phyloP scores from a whole-genome alignment of 2,888 invertebrate genomes.

The Eulithis prunata region DNA sequence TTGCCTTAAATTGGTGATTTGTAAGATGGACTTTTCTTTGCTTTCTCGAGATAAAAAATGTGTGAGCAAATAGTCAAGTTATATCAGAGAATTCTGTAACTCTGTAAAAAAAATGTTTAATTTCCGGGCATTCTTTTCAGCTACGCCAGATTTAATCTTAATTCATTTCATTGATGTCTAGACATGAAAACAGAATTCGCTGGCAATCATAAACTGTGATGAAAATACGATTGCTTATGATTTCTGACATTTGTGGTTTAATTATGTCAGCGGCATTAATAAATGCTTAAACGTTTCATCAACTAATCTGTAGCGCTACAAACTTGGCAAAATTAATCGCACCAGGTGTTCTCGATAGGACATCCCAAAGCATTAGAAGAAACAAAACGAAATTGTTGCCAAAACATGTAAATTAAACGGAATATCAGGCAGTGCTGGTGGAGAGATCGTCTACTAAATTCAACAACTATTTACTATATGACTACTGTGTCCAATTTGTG shows the following conservation, averaged over 20 bases:
- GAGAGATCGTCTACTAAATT: conserved; percentile 8
- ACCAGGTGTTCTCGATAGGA: conserved; percentile 30
- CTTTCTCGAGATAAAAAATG: background rate
- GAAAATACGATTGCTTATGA: background rate
- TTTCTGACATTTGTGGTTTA: conserved; percentile 17
- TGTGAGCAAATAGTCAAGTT: background rate
- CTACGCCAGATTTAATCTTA: conserved; percentile 10
- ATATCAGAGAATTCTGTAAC: background rate
- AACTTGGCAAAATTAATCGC: conserved; percentile 47
- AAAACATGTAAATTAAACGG: conserved; percentile 26
- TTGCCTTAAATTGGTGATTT: conserved; percentile 22
- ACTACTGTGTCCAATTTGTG: background rate
- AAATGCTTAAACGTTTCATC: conserved; percentile 32
- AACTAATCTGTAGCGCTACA: conserved; percentile 23
- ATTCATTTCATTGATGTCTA: conserved; percentile 27
- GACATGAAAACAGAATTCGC: conserved; percentile 33
- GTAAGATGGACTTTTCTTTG: background rate
- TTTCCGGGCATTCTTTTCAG: conserved; percentile 2
- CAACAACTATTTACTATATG: conserved; percentile 1
- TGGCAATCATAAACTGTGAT: conserved; percentile 40
- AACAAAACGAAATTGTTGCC: conserved; percentile 18
- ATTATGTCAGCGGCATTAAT: conserved; percentile 29
- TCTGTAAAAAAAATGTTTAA: background rate
- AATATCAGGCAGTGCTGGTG: conserved; percentile 4
- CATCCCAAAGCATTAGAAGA: conserved; percentile 23